Percentiles rank a stretch among this genome's conserved stretches.
These are phyloP conservation scores for Acronicta aceris DNA, from an alignment of 2,888 invertebrate species.

Conservation along the genomic window DNA sequence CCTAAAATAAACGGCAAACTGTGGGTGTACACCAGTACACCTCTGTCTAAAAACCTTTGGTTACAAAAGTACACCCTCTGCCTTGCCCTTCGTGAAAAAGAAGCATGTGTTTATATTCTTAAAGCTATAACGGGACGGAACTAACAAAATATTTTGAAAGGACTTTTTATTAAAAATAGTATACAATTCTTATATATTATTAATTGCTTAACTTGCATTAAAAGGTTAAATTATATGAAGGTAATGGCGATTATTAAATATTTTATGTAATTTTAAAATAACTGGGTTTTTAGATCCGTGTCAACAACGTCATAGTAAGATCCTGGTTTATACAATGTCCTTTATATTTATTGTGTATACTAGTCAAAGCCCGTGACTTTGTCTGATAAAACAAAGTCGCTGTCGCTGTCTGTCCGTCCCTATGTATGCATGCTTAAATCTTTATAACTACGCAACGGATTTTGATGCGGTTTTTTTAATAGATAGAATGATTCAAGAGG, in stretches of 20 bases:
- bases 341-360: constrained; percentile 37
- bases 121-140: background rate
- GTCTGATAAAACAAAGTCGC: too few relatives aligned
- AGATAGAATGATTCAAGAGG: too few relatives aligned
- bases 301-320: constrained; percentile 22
- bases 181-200: background rate
- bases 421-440: too few relatives aligned
- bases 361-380: background rate
- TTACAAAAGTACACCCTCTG: too few relatives aligned
- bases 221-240: constrained; percentile 9
- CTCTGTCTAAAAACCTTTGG: too few relatives aligned
- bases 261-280: constrained; percentile 14
- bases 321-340: constrained; percentile 35
- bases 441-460: too few relatives aligned
- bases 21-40: too few relatives aligned
- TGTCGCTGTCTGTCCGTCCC: too few relatives aligned
- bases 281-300: constrained; percentile 47
- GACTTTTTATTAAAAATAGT: background rate
- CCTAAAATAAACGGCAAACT: too few relatives aligned
- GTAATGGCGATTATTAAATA: constrained; percentile 18
- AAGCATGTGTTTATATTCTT: background rate
- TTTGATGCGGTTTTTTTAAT: too few relatives aligned
- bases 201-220: constrained; percentile 11
- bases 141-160: background rate
- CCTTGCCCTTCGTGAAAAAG: too few relatives aligned